Evolutionary conservation across 2,113 vertebrate genomes (phyloP).

Genomic region (Tor tambroides): DNA sequence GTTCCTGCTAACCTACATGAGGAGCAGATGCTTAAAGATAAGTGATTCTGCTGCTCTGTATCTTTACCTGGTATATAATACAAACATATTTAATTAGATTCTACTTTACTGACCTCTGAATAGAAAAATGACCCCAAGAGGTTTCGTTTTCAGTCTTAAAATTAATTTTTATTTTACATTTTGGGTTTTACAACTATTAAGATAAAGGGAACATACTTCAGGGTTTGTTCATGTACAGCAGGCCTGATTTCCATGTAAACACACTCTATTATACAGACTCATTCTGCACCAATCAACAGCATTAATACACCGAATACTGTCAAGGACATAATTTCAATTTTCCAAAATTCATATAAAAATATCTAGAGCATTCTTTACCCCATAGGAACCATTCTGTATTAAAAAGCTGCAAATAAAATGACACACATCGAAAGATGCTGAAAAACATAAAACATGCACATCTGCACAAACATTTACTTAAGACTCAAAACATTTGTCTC

Average conservation of each 20-base stretch:
- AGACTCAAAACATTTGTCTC: constrained; percentile 25
- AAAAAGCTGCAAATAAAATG: constrained; percentile 44
- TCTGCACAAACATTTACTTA: constrained; percentile 17
- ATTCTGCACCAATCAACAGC: constrained; percentile 36
- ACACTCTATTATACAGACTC: constrained; percentile 20
- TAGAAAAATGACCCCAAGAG: neutral
- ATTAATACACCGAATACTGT: constrained; percentile 33
- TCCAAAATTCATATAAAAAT: constrained; percentile 47
- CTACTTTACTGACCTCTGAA: neutral
- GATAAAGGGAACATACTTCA: constrained; percentile 24
- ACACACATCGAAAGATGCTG: constrained; percentile 14
- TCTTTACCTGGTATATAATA: neutral
- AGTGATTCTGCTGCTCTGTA: neutral
- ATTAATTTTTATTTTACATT: constrained; percentile 42
- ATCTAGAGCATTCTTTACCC: constrained; percentile 42
- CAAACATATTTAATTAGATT: neutral
- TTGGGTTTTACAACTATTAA: constrained; percentile 42
- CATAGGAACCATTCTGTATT: constrained; percentile 41
- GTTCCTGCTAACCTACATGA: neutral
- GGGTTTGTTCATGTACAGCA: constrained; percentile 41
- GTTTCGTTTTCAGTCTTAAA: constrained; percentile 31
- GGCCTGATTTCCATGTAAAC: constrained; percentile 41
- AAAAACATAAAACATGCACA: constrained; percentile 43
- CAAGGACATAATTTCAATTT: constrained; percentile 28
- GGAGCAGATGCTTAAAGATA: neutral